Percentiles rank a stretch among this genome's conserved stretches.
phyloP scores from a whole-genome alignment of 2,797 vertebrate species.

The Gallinago stenura region DNA sequence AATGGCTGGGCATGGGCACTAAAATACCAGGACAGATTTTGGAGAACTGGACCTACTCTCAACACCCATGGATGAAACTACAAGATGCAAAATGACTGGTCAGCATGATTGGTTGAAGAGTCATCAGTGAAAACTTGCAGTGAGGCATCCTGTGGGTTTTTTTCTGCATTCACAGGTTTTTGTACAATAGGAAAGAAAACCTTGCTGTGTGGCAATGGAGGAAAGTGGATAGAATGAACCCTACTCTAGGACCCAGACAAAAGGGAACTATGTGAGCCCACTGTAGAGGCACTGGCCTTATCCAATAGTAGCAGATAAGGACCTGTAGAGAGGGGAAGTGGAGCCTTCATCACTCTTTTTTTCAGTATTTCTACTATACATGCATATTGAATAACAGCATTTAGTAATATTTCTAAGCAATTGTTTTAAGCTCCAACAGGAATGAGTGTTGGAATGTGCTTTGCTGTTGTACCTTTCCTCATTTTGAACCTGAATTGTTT shows the following conservation, averaged over 20 bases:
- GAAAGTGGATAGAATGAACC: not conserved
- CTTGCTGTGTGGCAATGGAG: not conserved
- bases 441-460: not conserved
- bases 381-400: not conserved
- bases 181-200: not conserved
- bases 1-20: fast-evolving
- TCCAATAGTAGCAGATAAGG: not conserved
- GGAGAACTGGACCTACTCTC: not conserved
- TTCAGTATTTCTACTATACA: not conserved
- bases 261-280: not conserved
- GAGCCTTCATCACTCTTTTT: fast-evolving
- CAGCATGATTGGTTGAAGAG: not conserved
- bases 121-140: not conserved
- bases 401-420: not conserved
- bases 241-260: not conserved
- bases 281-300: not conserved
- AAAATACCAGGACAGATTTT: not conserved
- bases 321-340: not conserved
- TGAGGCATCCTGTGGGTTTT: not conserved
- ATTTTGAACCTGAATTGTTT: not conserved
- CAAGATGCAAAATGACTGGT: not conserved
- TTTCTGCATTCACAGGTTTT: not conserved
- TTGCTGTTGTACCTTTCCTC: not conserved
- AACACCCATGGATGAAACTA: not conserved
- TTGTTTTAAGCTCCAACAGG: not conserved